Evolutionary conservation across 2,888 invertebrate species (phyloP).

Genomic region (Heliconius ethilla): DNA sequence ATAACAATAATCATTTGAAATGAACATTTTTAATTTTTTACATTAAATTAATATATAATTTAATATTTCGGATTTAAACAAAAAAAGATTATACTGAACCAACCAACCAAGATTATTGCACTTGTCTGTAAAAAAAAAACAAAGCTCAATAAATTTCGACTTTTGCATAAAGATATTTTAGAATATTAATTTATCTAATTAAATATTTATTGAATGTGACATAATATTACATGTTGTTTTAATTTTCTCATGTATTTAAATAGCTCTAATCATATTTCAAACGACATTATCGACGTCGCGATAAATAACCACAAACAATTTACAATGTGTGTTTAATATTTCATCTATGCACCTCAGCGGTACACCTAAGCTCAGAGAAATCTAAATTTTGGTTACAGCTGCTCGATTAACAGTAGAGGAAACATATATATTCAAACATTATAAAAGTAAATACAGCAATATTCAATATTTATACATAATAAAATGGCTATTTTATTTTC

Average conservation of each 20-base stretch:
- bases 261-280: constrained; percentile 50
- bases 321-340: constrained; percentile 49
- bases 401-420: constrained; percentile 48
- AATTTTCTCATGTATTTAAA: constrained; percentile 24
- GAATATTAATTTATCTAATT: constrained; percentile 42
- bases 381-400: constrained; percentile 55
- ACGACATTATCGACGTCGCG: constrained; percentile 46
- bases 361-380: constrained; percentile 51
- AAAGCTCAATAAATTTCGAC: constrained; percentile 11
- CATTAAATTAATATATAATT: constrained; percentile 44
- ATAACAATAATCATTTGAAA: constrained; percentile 63
- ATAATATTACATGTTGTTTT: constrained; percentile 43
- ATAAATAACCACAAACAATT: constrained; percentile 53
- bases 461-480: not conserved
- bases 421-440: constrained; percentile 7
- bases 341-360: constrained; percentile 61
- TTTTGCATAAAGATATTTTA: constrained; percentile 24
- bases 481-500: too few species aligned
- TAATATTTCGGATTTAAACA: constrained; percentile 25
- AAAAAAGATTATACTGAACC: constrained; percentile 32
- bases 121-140: constrained; percentile 32
- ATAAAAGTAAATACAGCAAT: not conserved
- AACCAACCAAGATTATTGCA: constrained; percentile 39
- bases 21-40: constrained; percentile 49
- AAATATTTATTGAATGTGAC: constrained; percentile 48